Evolutionary conservation across 2,888 invertebrate species (phyloP).

Genomic region (Meiosimyza platycephala): DNA sequence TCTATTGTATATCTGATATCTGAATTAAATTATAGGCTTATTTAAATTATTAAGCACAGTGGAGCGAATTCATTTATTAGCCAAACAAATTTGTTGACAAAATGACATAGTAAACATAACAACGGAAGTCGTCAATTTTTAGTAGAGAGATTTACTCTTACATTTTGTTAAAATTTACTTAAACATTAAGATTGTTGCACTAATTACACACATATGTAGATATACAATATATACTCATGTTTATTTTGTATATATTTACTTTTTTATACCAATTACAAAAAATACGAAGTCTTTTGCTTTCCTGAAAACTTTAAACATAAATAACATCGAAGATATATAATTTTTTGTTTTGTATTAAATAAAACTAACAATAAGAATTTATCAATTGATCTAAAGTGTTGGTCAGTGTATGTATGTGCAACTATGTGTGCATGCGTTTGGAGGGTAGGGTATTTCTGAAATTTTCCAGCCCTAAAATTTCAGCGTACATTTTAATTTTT

Average conservation of each 20-base stretch:
- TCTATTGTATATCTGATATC: neutral
- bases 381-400: neutral
- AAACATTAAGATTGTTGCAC: constrained; percentile 8
- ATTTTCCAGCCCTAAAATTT: constrained; percentile 62
- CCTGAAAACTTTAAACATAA: constrained; percentile 41
- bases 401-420: neutral
- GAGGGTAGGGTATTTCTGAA: constrained; percentile 50
- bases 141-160: neutral
- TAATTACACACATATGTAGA: constrained; percentile 1
- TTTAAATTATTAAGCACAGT: constrained; percentile 12
- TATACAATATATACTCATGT: constrained; percentile 16
- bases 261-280: constrained; percentile 38
- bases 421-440: no score
- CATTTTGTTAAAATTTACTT: constrained; percentile 18
- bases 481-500: constrained; percentile 44
- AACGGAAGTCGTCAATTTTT: neutral
- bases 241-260: constrained; percentile 26
- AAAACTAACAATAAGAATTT: constrained; percentile 1
- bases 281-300: constrained; percentile 51
- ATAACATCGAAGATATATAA: constrained; percentile 1
- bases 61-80: constrained; percentile 3
- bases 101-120: neutral
- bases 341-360: constrained; percentile 1
- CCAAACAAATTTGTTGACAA: neutral
- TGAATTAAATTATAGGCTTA: neutral